These are phyloP conservation scores for Odontamblyopus rebecca DNA, from an alignment of 2,797 vertebrate species.

Conservation along the genomic window DNA sequence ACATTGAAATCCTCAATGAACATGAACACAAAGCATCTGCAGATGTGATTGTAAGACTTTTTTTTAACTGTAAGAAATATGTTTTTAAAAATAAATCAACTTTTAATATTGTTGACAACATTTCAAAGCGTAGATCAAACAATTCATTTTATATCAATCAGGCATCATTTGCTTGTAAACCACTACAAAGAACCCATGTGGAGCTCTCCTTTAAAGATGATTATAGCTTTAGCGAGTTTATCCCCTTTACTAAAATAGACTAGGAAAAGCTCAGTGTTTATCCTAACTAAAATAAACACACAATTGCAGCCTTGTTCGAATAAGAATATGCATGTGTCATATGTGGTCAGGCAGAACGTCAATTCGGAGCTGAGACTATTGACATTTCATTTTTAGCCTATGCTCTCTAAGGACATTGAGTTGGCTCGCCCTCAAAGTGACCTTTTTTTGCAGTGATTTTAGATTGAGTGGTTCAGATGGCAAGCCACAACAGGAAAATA, in stretches of 20 bases:
- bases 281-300: conserved; percentile 21
- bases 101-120: background rate
- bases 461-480: conserved; percentile 49
- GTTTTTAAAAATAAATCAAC: too few relatives aligned
- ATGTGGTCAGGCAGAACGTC: conserved; percentile 13
- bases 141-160: background rate
- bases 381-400: conserved; percentile 38
- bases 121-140: background rate
- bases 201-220: background rate
- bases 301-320: conserved; percentile 28
- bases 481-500: conserved; percentile 37
- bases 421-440: conserved; percentile 45
- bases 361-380: conserved; percentile 8
- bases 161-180: background rate
- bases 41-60: too few relatives aligned
- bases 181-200: background rate
- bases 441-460: conserved; percentile 43
- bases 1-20: too few relatives aligned
- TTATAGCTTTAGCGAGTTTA: background rate
- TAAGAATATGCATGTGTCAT: conserved; percentile 16
- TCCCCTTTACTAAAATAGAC: background rate
- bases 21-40: too few relatives aligned
- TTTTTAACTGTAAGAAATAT: too few relatives aligned
- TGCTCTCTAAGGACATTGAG: conserved; percentile 30
- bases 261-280: background rate